A percentile compares a stretch with the other conserved stretches of the same genome.
Conservation (phyloP, 2,113 vertebrate species). For the Halichoerus grypus region DNA sequence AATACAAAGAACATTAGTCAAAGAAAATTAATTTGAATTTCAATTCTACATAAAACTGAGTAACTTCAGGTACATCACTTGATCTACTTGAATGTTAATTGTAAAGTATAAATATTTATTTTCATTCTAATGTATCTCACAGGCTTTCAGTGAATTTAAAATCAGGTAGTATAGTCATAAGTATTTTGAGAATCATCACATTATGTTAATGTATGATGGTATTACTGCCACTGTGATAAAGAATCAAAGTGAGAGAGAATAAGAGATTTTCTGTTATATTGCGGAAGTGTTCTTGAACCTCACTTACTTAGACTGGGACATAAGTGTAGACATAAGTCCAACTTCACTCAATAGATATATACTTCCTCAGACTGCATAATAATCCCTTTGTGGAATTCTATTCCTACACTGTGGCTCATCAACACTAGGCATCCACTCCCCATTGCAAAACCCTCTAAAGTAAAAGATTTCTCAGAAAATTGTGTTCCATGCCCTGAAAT, state of each 20-base stretch:
- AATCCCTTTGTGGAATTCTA: not conserved
- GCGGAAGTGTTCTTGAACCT: not conserved
- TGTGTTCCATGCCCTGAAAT: not conserved
- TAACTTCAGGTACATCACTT: not conserved
- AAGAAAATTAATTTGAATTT: not conserved
- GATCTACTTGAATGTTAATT: conserved; percentile 1
- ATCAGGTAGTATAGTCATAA: not conserved
- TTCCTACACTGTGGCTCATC: not conserved
- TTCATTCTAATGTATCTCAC: not conserved
- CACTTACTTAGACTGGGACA: not conserved
- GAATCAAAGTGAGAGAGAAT: not conserved
- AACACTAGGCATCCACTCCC: not conserved
- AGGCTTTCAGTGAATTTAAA: not conserved
- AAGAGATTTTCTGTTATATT: not conserved
- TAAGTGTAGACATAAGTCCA: not conserved
- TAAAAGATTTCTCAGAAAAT: not conserved
- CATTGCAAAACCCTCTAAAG: not conserved
- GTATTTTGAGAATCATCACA: conserved; percentile 13
- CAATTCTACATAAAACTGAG: not conserved
- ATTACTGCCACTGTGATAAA: not conserved
- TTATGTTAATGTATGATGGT: not conserved
- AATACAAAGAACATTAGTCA: not conserved
- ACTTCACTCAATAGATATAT: not conserved
- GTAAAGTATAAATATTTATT: not conserved
- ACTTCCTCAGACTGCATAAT: not conserved